These are phyloP conservation scores for Dendrolimus kikuchii DNA, from an alignment of 1,140 invertebrate species.

Conservation along the genomic window DNA sequence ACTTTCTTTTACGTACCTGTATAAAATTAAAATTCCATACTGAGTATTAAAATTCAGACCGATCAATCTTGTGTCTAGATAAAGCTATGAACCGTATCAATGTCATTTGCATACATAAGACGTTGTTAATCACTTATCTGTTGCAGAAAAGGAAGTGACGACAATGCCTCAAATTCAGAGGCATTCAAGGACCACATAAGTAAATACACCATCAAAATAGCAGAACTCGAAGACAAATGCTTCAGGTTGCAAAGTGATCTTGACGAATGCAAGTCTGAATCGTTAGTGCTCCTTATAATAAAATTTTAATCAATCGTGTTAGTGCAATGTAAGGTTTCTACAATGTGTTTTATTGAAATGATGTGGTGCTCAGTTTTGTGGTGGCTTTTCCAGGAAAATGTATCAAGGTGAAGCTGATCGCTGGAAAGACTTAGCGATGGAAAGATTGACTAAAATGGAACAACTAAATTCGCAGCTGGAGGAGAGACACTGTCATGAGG, in stretches of 20 bases:
- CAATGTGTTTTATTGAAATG: conserved; percentile 5
- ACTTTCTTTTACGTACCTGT: too few relatives aligned
- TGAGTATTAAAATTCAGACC: too few relatives aligned
- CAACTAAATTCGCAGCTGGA: conserved; percentile 54
- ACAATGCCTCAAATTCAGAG: conserved; percentile 24
- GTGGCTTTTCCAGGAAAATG: conserved; percentile 27
- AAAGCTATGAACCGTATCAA: too few relatives aligned
- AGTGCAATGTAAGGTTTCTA: background rate
- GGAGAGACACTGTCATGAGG: conserved; percentile 59
- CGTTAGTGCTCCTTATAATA: conserved; percentile 34
- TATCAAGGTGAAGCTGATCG: conserved; percentile 54
- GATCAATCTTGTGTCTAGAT: too few relatives aligned
- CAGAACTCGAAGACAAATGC: conserved; percentile 58
- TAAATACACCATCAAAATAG: conserved; percentile 52
- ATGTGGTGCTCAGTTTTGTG: background rate
- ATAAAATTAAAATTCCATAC: too few relatives aligned
- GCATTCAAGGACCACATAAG: conserved; percentile 33
- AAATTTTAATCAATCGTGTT: background rate
- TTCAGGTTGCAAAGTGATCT: conserved; percentile 59
- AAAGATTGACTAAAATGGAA: conserved; percentile 64
- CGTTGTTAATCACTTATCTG: conserved; percentile 28
- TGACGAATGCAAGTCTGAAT: conserved; percentile 43
- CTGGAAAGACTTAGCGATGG: conserved; percentile 61
- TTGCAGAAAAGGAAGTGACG: conserved; percentile 37
- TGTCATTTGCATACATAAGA: conserved; percentile 6